Evolutionary conservation across 2,113 vertebrate genomes (phyloP), one percentile per base, ranked within the genome.

Genomic region (Cariama cristata): DNA sequence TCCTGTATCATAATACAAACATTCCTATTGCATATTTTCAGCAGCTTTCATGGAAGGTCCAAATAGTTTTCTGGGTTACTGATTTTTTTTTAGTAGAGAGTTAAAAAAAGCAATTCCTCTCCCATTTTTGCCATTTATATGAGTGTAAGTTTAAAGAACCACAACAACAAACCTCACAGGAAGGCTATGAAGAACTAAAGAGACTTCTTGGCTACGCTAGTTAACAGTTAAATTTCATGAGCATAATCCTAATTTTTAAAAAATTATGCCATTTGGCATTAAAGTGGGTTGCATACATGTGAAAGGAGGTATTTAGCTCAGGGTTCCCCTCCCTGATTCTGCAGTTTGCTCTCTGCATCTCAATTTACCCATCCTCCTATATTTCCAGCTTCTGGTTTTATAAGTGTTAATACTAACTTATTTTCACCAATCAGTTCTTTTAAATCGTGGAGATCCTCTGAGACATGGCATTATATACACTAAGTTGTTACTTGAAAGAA

Each of bases 341-440:
- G 2, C 27, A 53, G 20, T 63, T 80, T 45, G 6, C 47, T 67
- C 8, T 56, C 28, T 73, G 22, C 12, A 60, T 52, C 45, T 73
- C 30, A 19, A 0, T 5, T 4, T 23, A n/a, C 2, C 4, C 8
- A 27, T 23, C 12, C 23, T 72, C 12, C 11, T 8, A 2, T 15
- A 50, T 68, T 64, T 64, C 14, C 42, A 72, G 24, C 22, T 82
- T 91, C 47, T 40, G 7, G 9, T 80, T 82, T 82, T 69, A 0
- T 22, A 79, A 49, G 8, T 28, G 9, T 45, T 83, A 63, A 52
- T 66, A 58, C 47, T 42, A 91, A 58, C 6, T 47, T 53, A 33
- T 52, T 79, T 74, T 74, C 50, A 69, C 50, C 20, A 55, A 19
- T 50, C 21, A 33, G 18, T 44, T 79, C 33, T 79, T 71, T 64